Evolutionary conservation across 2,797 vertebrate genomes (phyloP), one percentile per base, ranked within the genome.

Genomic region (Sciurus carolinensis): DNA sequence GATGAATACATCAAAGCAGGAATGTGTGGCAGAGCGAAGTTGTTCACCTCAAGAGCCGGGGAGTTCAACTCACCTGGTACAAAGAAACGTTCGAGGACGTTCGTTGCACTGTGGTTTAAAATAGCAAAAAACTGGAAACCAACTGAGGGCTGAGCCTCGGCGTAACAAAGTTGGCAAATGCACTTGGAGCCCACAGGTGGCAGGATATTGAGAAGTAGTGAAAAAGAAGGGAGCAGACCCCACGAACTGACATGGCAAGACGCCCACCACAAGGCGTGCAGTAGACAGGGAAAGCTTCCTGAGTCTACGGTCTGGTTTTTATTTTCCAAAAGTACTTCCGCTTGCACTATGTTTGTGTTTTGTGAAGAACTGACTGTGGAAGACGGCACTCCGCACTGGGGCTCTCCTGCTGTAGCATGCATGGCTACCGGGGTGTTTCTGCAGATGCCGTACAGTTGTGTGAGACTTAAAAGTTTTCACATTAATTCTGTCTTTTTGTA

Each of bases 391-490:
- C 24, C 67, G 42, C 50, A 36, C 8, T 8, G 13, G 57, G 57
- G 66, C 57, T 79, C 30, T 18, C 30, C 59, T 72, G 73, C 79
- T 28, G 1, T 71, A 42, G 75, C 50, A 71, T 59, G 24, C 39
- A 7, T 22, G 50, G 20, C 22, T 18, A 7, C 30, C 39, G 17
- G 69, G 47, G 10, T 72, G 59, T 90, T 72, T 81, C n/a, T 81
- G 28, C 47, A 85, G 30, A 76, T 87, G 81, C 71, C 62, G 88
- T 22, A 69, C 18, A 83, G 57, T 93, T 94, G 84, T 72, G 26
- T 75, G 80, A 67, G 22, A 33, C 42, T 90, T 82, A 42, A 93
- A 87, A 62, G 42, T 82, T 54, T 57, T 62, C 18, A 71, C 47
- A 50, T 54, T 33, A 18, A 67, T 92, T 50, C 72, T 62, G 42